phyloP scores from a whole-genome alignment of 2,113 vertebrate species.

The Pachypanchax playfairii region DNA sequence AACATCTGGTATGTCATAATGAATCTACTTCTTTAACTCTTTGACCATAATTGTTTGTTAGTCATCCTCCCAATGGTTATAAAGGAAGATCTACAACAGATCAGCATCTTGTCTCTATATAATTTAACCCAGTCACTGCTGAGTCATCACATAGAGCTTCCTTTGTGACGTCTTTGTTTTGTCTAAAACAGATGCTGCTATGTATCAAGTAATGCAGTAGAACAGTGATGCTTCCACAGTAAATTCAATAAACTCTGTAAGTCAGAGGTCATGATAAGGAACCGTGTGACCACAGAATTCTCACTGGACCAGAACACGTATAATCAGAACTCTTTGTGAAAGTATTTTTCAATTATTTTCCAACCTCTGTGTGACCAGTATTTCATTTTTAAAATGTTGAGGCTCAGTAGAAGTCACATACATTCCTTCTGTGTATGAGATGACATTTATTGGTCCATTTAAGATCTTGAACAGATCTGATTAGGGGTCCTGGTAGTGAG shows the following conservation, averaged over 20 bases:
- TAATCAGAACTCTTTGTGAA: too few relatives aligned
- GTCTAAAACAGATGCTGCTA: neutral
- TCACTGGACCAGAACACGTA: too few relatives aligned
- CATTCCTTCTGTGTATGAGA: neutral
- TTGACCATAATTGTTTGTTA: conserved; percentile 20
- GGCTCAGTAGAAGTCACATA: conserved; percentile 15
- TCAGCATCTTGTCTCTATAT: neutral
- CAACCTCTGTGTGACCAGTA: neutral
- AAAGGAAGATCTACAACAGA: neutral
- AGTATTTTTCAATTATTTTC: neutral
- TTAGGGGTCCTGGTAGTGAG: conserved; percentile 60
- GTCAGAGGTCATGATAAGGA: too few relatives aligned
- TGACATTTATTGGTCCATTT: conserved; percentile 31
- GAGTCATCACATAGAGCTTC: neutral
- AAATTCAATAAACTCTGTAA: too few relatives aligned
- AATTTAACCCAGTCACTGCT: neutral
- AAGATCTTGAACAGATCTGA: conserved; percentile 49
- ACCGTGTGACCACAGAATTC: too few relatives aligned
- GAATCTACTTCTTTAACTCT: conserved; percentile 31
- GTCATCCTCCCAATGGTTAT: conserved; percentile 18
- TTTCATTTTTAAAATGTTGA: neutral
- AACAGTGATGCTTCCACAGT: neutral
- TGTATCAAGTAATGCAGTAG: neutral
- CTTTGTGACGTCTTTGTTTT: neutral
- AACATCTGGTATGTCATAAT: conserved; percentile 45